A percentile compares a stretch with the other conserved stretches of the same genome.
Conservation (phyloP, 2,888 invertebrate species). For the Leptinotarsa rubiginosa region DNA sequence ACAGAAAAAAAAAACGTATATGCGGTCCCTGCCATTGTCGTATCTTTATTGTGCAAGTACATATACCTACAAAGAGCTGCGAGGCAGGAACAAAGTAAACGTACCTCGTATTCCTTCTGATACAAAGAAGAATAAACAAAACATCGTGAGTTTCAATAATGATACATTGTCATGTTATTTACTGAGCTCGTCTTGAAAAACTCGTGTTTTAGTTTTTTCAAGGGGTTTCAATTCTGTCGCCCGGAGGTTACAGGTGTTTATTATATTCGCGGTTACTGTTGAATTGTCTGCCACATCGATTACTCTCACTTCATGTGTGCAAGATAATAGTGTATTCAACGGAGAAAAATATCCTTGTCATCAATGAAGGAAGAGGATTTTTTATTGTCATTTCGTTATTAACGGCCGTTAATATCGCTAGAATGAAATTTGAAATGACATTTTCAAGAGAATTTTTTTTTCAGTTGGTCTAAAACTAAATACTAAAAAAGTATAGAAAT, state of each 20-base stretch:
- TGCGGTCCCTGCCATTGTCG: neutral
- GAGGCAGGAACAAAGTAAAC: slow-evolving; percentile 25
- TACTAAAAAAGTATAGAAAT: no score
- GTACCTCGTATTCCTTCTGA: slow-evolving; percentile 11
- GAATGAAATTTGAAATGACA: no score
- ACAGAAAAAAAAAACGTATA: no score
- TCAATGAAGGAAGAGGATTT: neutral
- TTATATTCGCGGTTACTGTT: slow-evolving; percentile 12
- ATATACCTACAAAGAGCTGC: slow-evolving; percentile 14
- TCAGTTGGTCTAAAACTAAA: no score
- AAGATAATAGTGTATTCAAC: neutral
- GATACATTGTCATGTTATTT: slow-evolving; percentile 27
- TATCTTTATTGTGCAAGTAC: neutral
- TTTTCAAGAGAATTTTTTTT: no score
- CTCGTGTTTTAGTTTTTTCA: slow-evolving; percentile 4
- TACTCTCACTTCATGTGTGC: slow-evolving; percentile 1
- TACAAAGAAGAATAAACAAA: slow-evolving; percentile 13
- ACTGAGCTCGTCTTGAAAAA: slow-evolving; percentile 11
- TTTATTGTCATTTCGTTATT: neutral
- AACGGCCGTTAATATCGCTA: no score
- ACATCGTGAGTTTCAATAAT: neutral
- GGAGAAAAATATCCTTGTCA: neutral
- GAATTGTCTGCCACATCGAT: slow-evolving; percentile 8
- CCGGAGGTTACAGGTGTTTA: slow-evolving; percentile 25
- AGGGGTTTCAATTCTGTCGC: slow-evolving; percentile 22